Evolutionary conservation across 2,797 vertebrate genomes (phyloP).

Genomic region (Muscicapa comitata): DNA sequence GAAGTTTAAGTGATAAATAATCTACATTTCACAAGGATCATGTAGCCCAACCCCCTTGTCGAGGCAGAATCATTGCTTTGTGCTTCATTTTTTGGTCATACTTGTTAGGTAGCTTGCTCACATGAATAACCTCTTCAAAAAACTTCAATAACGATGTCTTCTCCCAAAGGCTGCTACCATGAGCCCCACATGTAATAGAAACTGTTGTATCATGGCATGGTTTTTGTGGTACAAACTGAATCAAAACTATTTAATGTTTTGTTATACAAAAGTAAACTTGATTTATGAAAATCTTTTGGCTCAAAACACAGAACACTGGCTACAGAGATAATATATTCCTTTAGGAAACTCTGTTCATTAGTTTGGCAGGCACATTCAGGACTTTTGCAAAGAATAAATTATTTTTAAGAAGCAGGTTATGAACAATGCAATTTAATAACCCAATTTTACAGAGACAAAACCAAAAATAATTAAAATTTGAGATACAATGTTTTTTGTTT

Average conservation of each 20-base stretch:
- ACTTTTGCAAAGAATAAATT: background rate
- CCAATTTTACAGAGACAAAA: background rate
- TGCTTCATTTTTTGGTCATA: background rate
- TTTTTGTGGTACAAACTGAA: background rate
- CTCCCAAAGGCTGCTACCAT: background rate
- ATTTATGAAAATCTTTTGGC: background rate
- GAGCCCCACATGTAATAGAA: background rate
- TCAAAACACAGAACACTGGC: background rate
- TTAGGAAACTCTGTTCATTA: background rate
- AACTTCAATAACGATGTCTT: background rate
- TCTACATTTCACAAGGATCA: background rate
- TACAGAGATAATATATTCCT: background rate
- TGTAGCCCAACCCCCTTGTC: accelerated
- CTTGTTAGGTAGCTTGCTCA: background rate
- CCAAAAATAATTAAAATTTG: background rate
- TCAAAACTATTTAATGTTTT: background rate
- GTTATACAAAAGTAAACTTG: background rate
- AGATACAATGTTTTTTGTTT: background rate
- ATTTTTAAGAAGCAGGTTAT: background rate
- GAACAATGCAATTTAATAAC: background rate
- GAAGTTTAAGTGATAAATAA: background rate
- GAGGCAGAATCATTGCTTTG: background rate
- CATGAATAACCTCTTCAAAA: background rate
- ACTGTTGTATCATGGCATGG: background rate
- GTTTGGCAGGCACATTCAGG: background rate